phyloP scores from a whole-genome alignment of 64 coral and sea anemone species.

The Hydrozoanthus tunicans region DNA sequence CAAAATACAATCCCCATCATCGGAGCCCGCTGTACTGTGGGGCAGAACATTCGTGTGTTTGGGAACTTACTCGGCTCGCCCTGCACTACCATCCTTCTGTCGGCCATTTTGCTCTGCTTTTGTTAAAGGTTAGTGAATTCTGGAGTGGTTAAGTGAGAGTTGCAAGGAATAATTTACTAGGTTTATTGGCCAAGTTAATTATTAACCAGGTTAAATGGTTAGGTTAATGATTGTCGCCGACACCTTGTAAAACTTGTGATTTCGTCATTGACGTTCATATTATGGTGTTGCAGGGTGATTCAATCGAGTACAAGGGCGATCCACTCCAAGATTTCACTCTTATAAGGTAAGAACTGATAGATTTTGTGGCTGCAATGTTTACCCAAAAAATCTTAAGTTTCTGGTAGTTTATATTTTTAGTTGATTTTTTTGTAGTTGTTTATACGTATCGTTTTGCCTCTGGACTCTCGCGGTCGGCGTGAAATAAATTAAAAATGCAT shows the following conservation, averaged over 20 bases:
- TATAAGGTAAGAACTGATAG: conserved; percentile 79
- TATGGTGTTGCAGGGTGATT: conserved; percentile 49
- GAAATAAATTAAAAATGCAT: too few relatives aligned
- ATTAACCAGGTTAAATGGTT: too few relatives aligned
- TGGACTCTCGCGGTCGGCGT: too few relatives aligned
- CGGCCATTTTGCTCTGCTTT: conserved; percentile 69
- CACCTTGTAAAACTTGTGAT: too few relatives aligned
- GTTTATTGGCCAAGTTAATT: too few relatives aligned
- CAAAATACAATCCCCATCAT: conserved; percentile 42
- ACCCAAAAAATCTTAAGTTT: background rate
- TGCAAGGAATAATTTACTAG: background rate
- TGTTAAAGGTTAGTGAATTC: conserved; percentile 67
- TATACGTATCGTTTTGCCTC: too few relatives aligned
- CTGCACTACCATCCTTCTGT: conserved; percentile 95
- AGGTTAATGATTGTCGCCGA: too few relatives aligned
- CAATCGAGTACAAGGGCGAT: conserved; percentile 86
- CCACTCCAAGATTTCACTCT: conserved; percentile 95
- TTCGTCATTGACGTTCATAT: too few relatives aligned
- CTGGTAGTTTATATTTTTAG: background rate
- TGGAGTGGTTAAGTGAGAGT: background rate
- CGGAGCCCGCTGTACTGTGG: conserved; percentile 87
- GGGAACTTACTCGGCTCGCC: conserved; percentile 79
- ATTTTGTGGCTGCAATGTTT: background rate
- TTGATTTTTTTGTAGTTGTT: background rate
- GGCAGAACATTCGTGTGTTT: conserved; percentile 84